Base-by-base conservation (phyloP, 2,797 vertebrate genomes). In the Paramormyrops hopkinsi region DNA sequence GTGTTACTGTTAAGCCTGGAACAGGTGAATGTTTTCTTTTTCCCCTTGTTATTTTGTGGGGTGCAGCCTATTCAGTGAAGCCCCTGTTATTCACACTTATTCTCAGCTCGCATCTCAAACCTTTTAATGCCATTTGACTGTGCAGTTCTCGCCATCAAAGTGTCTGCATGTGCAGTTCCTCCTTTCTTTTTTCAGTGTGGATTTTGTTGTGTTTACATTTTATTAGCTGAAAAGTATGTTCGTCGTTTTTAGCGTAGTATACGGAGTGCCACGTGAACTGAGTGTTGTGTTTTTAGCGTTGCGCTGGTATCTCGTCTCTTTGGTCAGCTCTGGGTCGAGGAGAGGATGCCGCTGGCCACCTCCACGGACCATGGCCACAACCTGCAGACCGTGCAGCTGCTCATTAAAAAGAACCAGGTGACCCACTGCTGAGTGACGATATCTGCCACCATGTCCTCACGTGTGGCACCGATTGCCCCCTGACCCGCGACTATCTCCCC, bases 371-470 rank as follows among this genome's bases (percentile, higher is more conserved):
- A 99, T 1, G 98, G 98, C 83, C 95, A 99, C 94, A 99, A 99
- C 93, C 97, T 99, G 86, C 98, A 99, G 95, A 99, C 98, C 0
- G 98, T 99, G 0, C 98, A 99, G 93, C 95, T 98, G 48, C 95
- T 99, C 76, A 99, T 99, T 94, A 99, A 99, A 96, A 99, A 99
- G 94, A 99, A 99, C 91, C 98, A 99, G 97, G 98, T 99, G 92
- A 88, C 11, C 29, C 53, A 8, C 41, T 53, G 46, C 17, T 22
- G 14, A 11, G 46, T 1, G 3, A 22, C 44, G 2, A 83, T 3
- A 46, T 50, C 19, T 17, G 41, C 2, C 44, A 7, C 41, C 76
- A 9, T 50, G 2, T 82, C 44, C 11, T 29, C 2, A n/a, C 33
- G 29, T 44, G 29, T n/a, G 76, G 76, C 3, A 9, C 33, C 6